Evolutionary conservation across 2,888 invertebrate species (phyloP).

Genomic region (Ormyrus nitidulus): DNA sequence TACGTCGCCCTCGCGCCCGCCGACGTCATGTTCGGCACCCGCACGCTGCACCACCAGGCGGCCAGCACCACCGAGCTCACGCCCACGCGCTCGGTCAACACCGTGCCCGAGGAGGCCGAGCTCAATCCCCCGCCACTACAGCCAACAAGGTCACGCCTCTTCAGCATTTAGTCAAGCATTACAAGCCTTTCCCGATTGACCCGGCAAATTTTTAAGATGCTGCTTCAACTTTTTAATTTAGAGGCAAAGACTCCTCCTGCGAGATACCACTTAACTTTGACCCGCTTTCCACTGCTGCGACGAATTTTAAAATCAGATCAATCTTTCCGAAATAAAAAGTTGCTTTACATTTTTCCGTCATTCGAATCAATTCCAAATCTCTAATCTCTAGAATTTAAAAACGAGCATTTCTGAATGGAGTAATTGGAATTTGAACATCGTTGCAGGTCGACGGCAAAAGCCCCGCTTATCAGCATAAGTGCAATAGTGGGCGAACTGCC

Average conservation of each 20-base stretch:
- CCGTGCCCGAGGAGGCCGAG: conserved; percentile 63
- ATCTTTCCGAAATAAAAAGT: too few species aligned
- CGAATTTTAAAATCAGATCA: too few species aligned
- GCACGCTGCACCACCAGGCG: conserved; percentile 46
- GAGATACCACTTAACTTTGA: too few species aligned
- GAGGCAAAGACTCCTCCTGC: too few species aligned
- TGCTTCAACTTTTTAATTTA: neutral
- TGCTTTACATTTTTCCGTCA: too few species aligned
- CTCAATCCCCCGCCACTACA: conserved; percentile 30
- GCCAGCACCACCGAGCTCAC: conserved; percentile 24
- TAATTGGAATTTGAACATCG: too few species aligned
- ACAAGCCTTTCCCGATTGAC: too few species aligned
- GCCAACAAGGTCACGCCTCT: conserved; percentile 16
- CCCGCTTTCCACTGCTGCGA: too few species aligned
- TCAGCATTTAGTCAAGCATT: neutral
- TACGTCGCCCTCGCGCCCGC: conserved; percentile 54
- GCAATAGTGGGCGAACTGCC: conserved; percentile 81
- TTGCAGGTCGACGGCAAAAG: conserved; percentile 70
- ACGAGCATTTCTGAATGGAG: too few species aligned
- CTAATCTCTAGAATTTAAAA: too few species aligned
- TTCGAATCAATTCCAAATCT: too few species aligned
- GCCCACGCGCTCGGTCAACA: conserved; percentile 60
- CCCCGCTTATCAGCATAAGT: conserved; percentile 85
- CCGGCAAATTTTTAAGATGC: too few species aligned
- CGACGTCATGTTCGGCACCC: conserved; percentile 14